Base-by-base conservation (phyloP, 1,140 invertebrate genomes). In the Agrypnia vestita region DNA sequence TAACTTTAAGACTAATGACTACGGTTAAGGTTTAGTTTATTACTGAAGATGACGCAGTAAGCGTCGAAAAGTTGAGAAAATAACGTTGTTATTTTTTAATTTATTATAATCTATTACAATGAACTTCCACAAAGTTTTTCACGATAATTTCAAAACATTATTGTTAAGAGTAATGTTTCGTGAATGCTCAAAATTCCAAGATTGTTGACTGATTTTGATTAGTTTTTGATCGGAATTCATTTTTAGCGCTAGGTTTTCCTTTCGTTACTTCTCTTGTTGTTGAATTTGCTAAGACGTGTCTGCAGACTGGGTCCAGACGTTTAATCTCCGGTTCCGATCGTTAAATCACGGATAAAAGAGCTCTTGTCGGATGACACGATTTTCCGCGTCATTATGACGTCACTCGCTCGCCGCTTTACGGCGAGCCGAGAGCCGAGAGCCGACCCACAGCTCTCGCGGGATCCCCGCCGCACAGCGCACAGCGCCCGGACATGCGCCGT, bases 311-410 rank as follows among this genome's bases (percentile, higher is more conserved):
- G 44, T 49, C 9, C 44, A 69, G 64, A 49, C 64, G 64, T 69
- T 47, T 69, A 69, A 49, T 53, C 71, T 73, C 53, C 19, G 10
- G 21, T 56, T 55, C 51, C 21, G 47, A 73, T 73, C 71, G 71
- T 73, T 43, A 73, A 73, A 73, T 73, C 71, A 9, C 51, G 25
- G 71, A 73, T 56, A 73, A 53, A 73, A 73, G 49, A 73, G 21
- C 47, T 17, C 71, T 49, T 17, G 0, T 35, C 25, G 17, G 51
- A 53, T 73, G 71, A 56, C 71, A 73, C 71, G 35, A 55, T 73
- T 73, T 56, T 56, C 53, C 71, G 47, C 49, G 71, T 56, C 71
- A 56, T 73, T 55, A 73, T 35, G 25, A 44, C 53, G 71, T 73
- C 71, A 73, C 17, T n/a, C 67, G 25, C 17, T 11, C 12, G 8